Evolutionary conservation across 2,797 vertebrate genomes (phyloP).

Genomic region (Carcharodon carcharias): DNA sequence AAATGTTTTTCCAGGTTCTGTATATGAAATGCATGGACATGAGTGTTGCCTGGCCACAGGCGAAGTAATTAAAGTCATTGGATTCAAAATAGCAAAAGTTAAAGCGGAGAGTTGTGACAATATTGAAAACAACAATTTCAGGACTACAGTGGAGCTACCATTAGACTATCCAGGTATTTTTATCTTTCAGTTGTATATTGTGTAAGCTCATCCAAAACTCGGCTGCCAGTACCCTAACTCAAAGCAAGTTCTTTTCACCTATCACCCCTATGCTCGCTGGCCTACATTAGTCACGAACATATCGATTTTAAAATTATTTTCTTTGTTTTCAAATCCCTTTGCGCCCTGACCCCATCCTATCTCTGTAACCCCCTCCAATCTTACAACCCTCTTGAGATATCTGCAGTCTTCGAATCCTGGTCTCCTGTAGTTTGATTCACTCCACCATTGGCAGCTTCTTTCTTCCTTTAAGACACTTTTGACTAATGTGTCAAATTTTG

Average conservation of each 20-base stretch:
- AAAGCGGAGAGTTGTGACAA: conserved; percentile 53
- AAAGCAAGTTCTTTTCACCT: background rate
- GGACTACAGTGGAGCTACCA: conserved; percentile 58
- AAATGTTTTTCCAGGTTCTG: conserved; percentile 53
- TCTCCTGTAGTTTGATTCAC: background rate
- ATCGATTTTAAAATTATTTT: no score
- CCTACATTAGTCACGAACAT: background rate
- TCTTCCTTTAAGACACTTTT: background rate
- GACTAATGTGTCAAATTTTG: no score
- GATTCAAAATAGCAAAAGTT: conserved; percentile 65
- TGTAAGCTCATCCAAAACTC: background rate
- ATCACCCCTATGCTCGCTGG: no score
- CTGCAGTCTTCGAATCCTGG: background rate
- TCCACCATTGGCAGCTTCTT: background rate
- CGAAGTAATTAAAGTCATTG: conserved; percentile 72
- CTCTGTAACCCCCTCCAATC: background rate
- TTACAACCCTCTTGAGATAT: background rate
- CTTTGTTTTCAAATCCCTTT: background rate
- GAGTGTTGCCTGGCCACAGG: conserved; percentile 70
- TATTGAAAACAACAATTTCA: conserved; percentile 45
- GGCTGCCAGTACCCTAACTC: background rate
- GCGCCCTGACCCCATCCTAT: background rate
- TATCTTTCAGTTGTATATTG: conserved; percentile 17
- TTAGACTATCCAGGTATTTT: conserved; percentile 69
- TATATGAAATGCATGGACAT: conserved; percentile 68